Percentiles rank a stretch among this genome's conserved stretches.
Evolutionary conservation across 2,888 invertebrate genomes (phyloP).

Genomic region (Eugnorisma glareosa): DNA sequence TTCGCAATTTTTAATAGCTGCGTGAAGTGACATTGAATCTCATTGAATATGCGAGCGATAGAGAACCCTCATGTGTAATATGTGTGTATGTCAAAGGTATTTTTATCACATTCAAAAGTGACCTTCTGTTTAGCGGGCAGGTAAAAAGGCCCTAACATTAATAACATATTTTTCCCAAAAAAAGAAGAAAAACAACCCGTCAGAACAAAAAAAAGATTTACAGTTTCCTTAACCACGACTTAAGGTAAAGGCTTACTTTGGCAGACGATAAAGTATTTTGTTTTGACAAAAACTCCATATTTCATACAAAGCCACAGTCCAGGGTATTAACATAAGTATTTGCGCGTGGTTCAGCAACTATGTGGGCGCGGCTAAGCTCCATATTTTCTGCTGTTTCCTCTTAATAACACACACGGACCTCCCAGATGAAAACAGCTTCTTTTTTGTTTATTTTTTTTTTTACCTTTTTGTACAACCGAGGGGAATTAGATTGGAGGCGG

Average conservation of each 20-base stretch:
- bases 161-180: not conserved
- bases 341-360: slow-evolving; percentile 16
- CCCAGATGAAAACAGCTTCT: not conserved
- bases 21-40: not conserved
- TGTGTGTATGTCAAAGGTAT: no score
- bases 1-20: not conserved
- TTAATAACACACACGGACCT: not conserved
- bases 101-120: no score
- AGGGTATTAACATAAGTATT: slow-evolving; percentile 48
- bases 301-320: slow-evolving; percentile 18
- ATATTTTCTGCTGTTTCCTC: slow-evolving; percentile 40
- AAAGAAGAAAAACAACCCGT: slow-evolving; percentile 25
- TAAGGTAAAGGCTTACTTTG: slow-evolving; percentile 31
- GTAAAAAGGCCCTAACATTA: no score
- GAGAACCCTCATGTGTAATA: not conserved
- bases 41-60: not conserved
- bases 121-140: no score
- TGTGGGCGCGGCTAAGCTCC: slow-evolving; percentile 36
- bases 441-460: slow-evolving; percentile 15
- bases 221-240: slow-evolving; percentile 33
- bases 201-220: slow-evolving; percentile 32
- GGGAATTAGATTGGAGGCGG: not conserved
- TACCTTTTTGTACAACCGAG: not conserved
- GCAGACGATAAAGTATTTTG: slow-evolving; percentile 40
- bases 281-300: slow-evolving; percentile 22